These are phyloP conservation scores for Sinocyclocheilus maitianheensis DNA, from an alignment of 2,113 vertebrate genomes.

Conservation along the genomic window DNA sequence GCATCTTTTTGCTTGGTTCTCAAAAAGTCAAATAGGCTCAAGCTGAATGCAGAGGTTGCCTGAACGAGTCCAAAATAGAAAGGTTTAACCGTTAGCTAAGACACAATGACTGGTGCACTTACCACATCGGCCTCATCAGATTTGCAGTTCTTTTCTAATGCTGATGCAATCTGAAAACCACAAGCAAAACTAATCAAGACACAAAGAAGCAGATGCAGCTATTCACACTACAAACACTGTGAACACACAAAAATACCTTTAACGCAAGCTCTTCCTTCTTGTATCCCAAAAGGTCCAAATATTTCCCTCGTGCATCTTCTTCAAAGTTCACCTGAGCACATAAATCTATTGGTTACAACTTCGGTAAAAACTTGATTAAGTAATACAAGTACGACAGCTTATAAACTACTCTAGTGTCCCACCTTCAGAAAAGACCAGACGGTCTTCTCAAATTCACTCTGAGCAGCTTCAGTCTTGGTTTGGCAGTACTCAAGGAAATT, in stretches of 20 bases:
- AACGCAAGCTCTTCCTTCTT: slow-evolving; percentile 86
- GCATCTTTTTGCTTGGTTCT: neutral
- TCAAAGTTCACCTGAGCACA: slow-evolving; percentile 89
- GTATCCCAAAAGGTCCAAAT: slow-evolving; percentile 92
- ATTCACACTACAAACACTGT: slow-evolving; percentile 5
- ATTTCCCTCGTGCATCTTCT: slow-evolving; percentile 86
- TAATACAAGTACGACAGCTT: neutral
- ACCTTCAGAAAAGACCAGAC: slow-evolving; percentile 98
- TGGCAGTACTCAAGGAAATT: slow-evolving; percentile 87
- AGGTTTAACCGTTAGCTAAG: neutral
- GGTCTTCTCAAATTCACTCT: slow-evolving; percentile 86
- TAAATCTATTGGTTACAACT: neutral
- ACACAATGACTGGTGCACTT: slow-evolving; percentile 38
- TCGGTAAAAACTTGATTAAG: neutral
- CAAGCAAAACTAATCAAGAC: neutral
- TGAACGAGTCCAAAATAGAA: neutral
- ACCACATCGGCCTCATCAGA: slow-evolving; percentile 81
- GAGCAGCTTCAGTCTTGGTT: slow-evolving; percentile 82
- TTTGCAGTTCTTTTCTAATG: slow-evolving; percentile 74
- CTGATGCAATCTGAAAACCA: slow-evolving; percentile 79
- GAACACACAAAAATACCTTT: slow-evolving; percentile 79
- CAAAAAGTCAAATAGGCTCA: neutral
- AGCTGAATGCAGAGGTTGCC: neutral
- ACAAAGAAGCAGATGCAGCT: neutral
- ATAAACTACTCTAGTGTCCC: neutral